Base-by-base conservation (phyloP, 1,140 invertebrate species). In the Scaptomyza hsui region DNA sequence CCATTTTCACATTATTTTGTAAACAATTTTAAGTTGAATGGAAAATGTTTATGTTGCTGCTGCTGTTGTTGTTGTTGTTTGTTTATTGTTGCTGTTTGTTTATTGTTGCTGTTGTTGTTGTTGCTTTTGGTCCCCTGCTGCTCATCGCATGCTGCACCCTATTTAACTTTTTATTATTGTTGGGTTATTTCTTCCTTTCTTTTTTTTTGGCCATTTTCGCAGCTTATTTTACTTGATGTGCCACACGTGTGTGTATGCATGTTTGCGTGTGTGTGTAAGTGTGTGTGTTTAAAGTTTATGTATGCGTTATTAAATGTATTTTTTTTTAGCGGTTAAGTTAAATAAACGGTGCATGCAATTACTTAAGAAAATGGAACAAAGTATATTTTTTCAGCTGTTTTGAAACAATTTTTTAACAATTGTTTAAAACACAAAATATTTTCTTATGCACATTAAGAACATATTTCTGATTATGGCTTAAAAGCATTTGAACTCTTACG, bases 1-100 rank as follows among this genome's bases (percentile, higher is more conserved):
- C 82, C 71, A 88, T 86, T 86, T 88, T 88, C 82, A 86, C 82
- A 81, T 86, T 86, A 86, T 86, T 86, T 82, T 86, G 82, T 88
- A 88, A 86, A 82, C 82, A 88, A 82, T 86, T 86, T 86, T 88
- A 88, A 88, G 71, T 78, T 86, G 78, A 88, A 86, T 86, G 82
- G 82, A 88, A 86, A 81, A 78, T 86, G 82, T 86, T 86, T 86
- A 86, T 81, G 81, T 67, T 78, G 60, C 69, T 48, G 29, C 39
- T 44, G 47, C 44, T 39, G 59, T 42, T 65, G 57, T 18, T 41
- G 48, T 15, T 83, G 71, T 9, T 29, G 26, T 29, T 24, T 24
- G 6, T 24, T 29, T 35, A 32, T 18, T 47, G 44, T 29, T 18
- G 49, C 41, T 65, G 48, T 41, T 47, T 56, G 39, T 19, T 51